phyloP scores from a whole-genome alignment of 2,113 vertebrate genomes.

The Phrynocephalus versicolor region DNA sequence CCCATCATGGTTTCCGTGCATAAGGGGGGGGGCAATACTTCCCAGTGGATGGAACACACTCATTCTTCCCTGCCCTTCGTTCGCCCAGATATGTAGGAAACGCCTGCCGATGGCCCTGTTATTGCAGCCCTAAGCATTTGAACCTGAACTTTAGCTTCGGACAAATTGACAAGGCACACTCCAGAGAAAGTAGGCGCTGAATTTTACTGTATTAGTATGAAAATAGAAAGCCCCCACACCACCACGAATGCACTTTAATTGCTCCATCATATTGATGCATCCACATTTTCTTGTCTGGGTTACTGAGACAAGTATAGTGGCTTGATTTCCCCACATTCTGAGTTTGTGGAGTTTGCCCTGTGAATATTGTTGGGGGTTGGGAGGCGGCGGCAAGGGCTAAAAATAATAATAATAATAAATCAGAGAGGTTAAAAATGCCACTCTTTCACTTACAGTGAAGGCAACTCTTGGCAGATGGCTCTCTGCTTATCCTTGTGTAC shows the following conservation, averaged over 20 bases:
- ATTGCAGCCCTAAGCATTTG: not conserved
- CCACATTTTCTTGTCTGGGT: not conserved
- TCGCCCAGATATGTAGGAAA: not conserved
- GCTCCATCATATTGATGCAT: too few relatives aligned
- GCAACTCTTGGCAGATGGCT: conserved; percentile 6
- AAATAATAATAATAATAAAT: not conserved
- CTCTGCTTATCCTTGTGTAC: conserved; percentile 6
- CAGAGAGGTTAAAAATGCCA: not conserved
- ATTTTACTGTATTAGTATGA: not conserved
- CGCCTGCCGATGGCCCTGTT: not conserved
- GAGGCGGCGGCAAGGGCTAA: not conserved
- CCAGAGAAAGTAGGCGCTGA: not conserved
- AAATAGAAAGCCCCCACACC: not conserved
- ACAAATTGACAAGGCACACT: not conserved
- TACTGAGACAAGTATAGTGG: too few relatives aligned
- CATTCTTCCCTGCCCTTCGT: not conserved
- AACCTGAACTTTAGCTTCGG: not conserved
- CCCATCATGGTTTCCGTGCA: not conserved
- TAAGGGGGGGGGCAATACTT: not conserved
- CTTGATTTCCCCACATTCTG: not conserved
- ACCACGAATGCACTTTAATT: not conserved
- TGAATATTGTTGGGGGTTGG: not conserved
- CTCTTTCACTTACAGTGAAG: not conserved
- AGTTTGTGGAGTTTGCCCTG: too few relatives aligned
- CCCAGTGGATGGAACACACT: not conserved